Percentiles rank a stretch among this genome's conserved stretches.
These are phyloP conservation scores for Actinia equina DNA, from an alignment of 64 coral and sea anemone species.

Conservation along the genomic window DNA sequence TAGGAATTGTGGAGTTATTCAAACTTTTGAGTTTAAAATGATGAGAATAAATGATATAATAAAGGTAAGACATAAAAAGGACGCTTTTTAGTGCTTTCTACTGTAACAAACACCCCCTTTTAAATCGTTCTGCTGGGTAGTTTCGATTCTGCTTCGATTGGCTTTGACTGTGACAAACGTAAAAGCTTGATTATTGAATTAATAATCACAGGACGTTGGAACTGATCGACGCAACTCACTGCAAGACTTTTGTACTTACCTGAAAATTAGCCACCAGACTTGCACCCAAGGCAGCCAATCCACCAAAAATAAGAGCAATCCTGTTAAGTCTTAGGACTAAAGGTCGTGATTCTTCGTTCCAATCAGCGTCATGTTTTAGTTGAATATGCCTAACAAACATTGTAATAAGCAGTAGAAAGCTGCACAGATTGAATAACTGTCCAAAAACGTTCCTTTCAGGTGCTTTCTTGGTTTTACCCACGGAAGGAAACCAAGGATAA, in stretches of 20 bases:
- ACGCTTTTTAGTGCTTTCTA: no score
- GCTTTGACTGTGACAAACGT: no score
- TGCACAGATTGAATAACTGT: conserved; percentile 75
- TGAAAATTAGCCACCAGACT: conserved; percentile 88
- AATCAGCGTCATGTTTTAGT: conserved; percentile 81
- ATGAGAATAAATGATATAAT: no score
- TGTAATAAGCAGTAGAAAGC: conserved; percentile 50
- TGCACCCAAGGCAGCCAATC: conserved; percentile 49
- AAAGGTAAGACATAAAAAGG: no score
- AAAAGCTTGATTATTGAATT: no score
- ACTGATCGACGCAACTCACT: no score
- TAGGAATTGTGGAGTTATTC: no score
- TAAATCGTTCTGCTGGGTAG: no score
- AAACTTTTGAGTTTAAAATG: no score
- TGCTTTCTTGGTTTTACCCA: conserved; percentile 43
- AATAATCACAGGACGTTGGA: no score
- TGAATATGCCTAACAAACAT: conserved; percentile 78
- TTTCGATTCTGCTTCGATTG: no score
- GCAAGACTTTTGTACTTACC: conserved; percentile 35
- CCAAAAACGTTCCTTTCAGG: conserved; percentile 91
- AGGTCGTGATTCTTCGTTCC: conserved; percentile 70
- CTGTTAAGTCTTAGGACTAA: conserved; percentile 67
- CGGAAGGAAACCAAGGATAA: conserved; percentile 63
- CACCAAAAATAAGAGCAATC: conserved; percentile 34
- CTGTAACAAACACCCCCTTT: no score